Evolutionary conservation across 2,113 vertebrate species (phyloP).

Genomic region (Cariama cristata): DNA sequence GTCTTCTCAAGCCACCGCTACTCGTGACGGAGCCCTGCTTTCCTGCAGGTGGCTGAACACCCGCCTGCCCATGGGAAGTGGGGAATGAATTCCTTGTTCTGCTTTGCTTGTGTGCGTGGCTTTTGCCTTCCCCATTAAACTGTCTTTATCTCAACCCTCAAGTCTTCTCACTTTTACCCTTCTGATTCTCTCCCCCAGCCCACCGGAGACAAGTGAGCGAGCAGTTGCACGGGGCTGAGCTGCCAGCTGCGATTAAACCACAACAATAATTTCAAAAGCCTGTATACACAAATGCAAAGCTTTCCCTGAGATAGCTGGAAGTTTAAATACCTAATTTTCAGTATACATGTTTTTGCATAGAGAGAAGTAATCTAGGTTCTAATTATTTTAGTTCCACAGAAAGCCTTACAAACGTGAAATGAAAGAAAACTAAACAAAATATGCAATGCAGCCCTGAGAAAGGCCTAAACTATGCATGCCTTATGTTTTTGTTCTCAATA

Average conservation of each 20-base stretch:
- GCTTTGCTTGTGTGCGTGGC: no score
- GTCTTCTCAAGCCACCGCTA: not conserved
- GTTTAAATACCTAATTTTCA: not conserved
- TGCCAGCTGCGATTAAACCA: not conserved
- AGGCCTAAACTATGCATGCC: not conserved
- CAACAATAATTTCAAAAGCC: not conserved
- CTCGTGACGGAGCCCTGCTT: not conserved
- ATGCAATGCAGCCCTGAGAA: not conserved
- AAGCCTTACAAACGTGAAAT: not conserved
- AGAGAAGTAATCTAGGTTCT: not conserved
- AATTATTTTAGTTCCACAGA: not conserved
- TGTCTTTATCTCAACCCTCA: no score
- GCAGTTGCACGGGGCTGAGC: not conserved
- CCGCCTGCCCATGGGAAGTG: not conserved
- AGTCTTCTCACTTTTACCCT: not conserved
- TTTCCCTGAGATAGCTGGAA: not conserved
- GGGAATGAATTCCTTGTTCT: no score
- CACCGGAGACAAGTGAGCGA: rapidly evolving
- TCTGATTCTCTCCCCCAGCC: not conserved
- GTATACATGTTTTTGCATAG: not conserved
- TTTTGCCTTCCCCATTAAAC: no score
- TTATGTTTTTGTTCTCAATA: not conserved
- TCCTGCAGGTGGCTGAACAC: not conserved
- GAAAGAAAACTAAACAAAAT: not conserved
- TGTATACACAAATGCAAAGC: not conserved